Percentiles rank a stretch among this genome's conserved stretches.
Conservation (phyloP, 2,113 vertebrate species). For the Gallinago paraguaiae region DNA sequence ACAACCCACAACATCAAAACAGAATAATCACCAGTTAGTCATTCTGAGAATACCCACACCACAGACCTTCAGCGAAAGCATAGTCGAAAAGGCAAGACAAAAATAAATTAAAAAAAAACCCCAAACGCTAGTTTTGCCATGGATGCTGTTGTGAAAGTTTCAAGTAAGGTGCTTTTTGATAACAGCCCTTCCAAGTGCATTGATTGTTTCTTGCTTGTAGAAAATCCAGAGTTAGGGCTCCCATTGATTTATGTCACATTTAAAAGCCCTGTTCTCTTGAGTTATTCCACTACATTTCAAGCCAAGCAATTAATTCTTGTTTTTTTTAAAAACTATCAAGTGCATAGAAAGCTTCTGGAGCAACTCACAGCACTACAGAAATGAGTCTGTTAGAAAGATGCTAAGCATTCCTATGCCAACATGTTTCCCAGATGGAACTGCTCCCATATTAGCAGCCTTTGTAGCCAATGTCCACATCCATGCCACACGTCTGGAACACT, state of each 20-base stretch:
- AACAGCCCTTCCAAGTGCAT: slow-evolving; percentile 54
- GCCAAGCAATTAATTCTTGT: slow-evolving; percentile 57
- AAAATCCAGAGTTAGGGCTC: slow-evolving; percentile 70
- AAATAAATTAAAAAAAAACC: neutral
- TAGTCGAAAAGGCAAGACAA: neutral
- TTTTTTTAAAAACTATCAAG: slow-evolving; percentile 24
- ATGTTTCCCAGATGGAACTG: slow-evolving; percentile 31
- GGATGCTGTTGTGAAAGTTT: slow-evolving; percentile 21
- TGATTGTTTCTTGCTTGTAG: slow-evolving; percentile 71
- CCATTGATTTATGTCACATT: slow-evolving; percentile 74
- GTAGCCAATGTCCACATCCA: neutral
- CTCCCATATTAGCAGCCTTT: neutral
- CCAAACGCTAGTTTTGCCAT: slow-evolving; percentile 22
- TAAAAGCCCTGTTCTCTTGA: slow-evolving; percentile 71
- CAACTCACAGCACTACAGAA: slow-evolving; percentile 13
- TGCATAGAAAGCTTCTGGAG: slow-evolving; percentile 37
- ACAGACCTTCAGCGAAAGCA: neutral
- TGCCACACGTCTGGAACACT: neutral
- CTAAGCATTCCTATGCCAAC: neutral
- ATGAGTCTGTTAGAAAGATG: slow-evolving; percentile 22
- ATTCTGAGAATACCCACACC: neutral
- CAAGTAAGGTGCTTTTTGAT: slow-evolving; percentile 64
- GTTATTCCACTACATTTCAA: slow-evolving; percentile 68
- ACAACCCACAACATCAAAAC: neutral
- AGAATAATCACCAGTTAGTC: neutral